A percentile compares a stretch with the other conserved stretches of the same genome.
These are phyloP conservation scores for Leptothorax acervorum DNA, from an alignment of 2,888 invertebrate genomes.

Conservation along the genomic window DNA sequence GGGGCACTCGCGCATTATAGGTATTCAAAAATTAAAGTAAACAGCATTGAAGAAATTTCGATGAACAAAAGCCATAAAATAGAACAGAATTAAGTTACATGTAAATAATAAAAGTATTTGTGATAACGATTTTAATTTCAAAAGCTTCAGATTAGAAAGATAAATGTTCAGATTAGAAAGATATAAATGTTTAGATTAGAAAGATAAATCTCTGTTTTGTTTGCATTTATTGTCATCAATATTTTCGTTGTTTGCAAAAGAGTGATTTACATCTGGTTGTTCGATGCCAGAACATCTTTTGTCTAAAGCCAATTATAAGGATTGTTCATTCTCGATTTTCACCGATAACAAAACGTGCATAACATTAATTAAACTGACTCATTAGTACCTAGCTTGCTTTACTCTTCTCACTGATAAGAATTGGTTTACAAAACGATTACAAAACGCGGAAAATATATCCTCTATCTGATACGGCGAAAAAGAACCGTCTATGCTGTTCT, in stretches of 20 bases:
- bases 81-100: not conserved
- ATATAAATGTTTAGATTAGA: not conserved
- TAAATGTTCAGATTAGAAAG: not conserved
- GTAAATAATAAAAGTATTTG: constrained; percentile 1
- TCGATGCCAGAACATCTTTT: not conserved
- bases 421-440: not conserved
- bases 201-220: not conserved
- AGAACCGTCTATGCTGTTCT: not conserved
- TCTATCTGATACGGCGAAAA: not conserved
- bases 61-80: not conserved
- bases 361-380: not conserved
- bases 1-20: not conserved
- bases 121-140: not conserved
- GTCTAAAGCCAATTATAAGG: not conserved
- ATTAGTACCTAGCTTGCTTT: not conserved
- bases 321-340: not conserved
- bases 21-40: not conserved
- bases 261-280: not conserved
- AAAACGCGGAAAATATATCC: not conserved
- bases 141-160: not conserved
- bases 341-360: not conserved
- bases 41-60: not conserved
- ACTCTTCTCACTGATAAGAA: constrained; percentile 2
- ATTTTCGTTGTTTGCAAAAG: not conserved
- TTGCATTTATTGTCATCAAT: not conserved